Base-by-base conservation (phyloP, 1,140 invertebrate species). In the Megalonaias nervosa region DNA sequence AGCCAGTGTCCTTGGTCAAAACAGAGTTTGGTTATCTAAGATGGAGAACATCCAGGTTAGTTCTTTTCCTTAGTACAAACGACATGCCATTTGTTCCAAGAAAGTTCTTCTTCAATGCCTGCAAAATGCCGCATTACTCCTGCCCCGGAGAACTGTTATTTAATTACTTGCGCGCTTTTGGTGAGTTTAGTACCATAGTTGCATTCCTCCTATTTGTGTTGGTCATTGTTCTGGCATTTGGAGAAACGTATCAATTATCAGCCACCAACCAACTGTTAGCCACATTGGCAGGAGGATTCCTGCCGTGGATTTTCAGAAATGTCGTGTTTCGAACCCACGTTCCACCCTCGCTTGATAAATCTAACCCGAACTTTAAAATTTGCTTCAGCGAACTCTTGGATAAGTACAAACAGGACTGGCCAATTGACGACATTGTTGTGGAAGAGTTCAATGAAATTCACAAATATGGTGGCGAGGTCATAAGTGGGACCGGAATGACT, bases 181-280 rank as follows among this genome's bases (percentile, higher is more conserved):
- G 55, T 67, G 73, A 78, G 17, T 81, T 86, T 59, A 17, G 62
- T 12, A 66, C 70, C 15, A 82, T 86, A 31, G 17, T 83, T 13
- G 48, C 84, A 6, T 86, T 86, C 75, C 74, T 86, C 5, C 21
- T 82, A 17, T 84, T 84, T 61, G 78, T 86, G 31, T 74, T 84
- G 26, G 59, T 86, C 17, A 81, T 86, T 31, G 83, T 86, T 16
- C 68, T 84, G 79, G 80, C 84, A 1, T 84, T 86, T 74, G 84
- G 83, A 6, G 80, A 84, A 26, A 67, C 77, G 31, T 86, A 84
- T 67, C 68, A 80, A 38, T 72, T 85, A 11, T 86, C 84, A 12
- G 59, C 83, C 1, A 83, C 83, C 68, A 84, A 86, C 70, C 84
- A 86, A 66, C 74, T 84, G 23, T 56, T 86, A 67, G 84, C 83